phyloP scores from a whole-genome alignment of 2,113 vertebrate genomes.

The Australoheros scitulus region DNA sequence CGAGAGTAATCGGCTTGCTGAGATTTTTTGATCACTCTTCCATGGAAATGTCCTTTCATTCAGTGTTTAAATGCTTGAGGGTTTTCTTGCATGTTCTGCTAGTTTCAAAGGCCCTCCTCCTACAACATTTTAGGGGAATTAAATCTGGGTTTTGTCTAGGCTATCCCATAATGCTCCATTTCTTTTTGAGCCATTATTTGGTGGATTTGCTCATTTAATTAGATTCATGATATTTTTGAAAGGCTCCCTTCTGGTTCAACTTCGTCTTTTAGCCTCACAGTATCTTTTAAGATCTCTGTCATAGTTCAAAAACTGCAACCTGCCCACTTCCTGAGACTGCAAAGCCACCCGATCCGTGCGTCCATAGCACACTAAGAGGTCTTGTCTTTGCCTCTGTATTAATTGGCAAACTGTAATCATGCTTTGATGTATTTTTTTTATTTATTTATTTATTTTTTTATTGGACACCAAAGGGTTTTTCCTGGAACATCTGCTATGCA shows the following conservation, averaged over 20 bases:
- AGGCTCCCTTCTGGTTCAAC: neutral
- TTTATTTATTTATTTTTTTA: neutral
- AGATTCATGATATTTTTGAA: neutral
- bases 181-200: neutral
- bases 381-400: neutral
- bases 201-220: neutral
- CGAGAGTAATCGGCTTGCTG: neutral
- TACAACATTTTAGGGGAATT: neutral
- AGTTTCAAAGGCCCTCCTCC: neutral
- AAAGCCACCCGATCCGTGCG: neutral
- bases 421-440: neutral
- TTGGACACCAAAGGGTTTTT: neutral
- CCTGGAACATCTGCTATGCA: neutral
- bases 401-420: neutral
- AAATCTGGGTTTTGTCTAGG: neutral
- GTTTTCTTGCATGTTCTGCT: neutral
- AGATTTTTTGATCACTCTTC: neutral
- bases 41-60: neutral
- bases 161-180: neutral
- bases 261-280: neutral
- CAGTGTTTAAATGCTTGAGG: neutral
- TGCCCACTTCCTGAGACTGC: neutral
- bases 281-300: neutral
- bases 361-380: neutral
- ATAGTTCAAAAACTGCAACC: neutral